Conservation (phyloP, 2,888 invertebrate genomes). For the Sylvicola cinctus region DNA sequence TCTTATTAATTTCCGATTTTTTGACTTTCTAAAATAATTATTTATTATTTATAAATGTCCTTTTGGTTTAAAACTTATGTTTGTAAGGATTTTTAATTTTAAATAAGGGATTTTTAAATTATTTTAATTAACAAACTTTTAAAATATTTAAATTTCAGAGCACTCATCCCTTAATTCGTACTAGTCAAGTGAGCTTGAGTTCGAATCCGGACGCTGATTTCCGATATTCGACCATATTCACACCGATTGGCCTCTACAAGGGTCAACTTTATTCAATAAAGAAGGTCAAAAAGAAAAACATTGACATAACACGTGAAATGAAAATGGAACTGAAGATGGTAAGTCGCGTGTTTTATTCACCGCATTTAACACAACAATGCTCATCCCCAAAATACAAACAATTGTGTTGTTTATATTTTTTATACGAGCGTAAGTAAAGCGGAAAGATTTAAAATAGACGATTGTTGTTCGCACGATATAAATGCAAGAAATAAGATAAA, state of each 20-base stretch:
- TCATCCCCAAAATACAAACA: too few species aligned
- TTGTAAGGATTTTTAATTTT: too few species aligned
- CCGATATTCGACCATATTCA: slow-evolving; percentile 75
- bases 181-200: slow-evolving; percentile 76
- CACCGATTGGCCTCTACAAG: slow-evolving; percentile 74
- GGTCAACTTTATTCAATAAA: slow-evolving; percentile 76
- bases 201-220: slow-evolving; percentile 86
- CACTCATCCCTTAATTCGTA: slow-evolving; percentile 43
- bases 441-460: not conserved
- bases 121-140: too few species aligned
- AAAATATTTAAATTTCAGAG: slow-evolving; percentile 19
- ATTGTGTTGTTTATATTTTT: too few species aligned
- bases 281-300: slow-evolving; percentile 60
- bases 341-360: slow-evolving; percentile 18
- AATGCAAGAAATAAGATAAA: too few species aligned
- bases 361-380: not conserved
- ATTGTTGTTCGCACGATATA: too few species aligned
- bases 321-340: slow-evolving; percentile 85
- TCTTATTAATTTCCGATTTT: too few species aligned
- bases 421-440: too few species aligned
- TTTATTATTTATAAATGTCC: too few species aligned
- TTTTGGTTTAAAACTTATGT: too few species aligned
- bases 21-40: too few species aligned
- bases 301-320: slow-evolving; percentile 76
- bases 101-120: too few species aligned